Percentiles rank a stretch among this genome's conserved stretches.
Conservation (phyloP, 2,797 vertebrate species). For the Vireo griseus region DNA sequence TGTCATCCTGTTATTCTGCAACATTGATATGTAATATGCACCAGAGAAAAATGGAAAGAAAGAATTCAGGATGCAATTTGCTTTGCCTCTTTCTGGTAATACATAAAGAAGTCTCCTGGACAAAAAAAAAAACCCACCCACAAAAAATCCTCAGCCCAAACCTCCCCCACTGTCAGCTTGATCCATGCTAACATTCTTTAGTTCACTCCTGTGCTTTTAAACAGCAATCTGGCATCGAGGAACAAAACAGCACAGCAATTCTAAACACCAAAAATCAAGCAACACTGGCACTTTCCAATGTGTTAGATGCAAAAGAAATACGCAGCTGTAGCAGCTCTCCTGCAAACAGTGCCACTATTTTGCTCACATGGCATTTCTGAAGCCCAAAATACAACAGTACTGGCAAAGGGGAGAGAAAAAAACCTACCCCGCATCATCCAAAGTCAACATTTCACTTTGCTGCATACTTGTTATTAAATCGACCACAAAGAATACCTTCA, state of each 20-base stretch:
- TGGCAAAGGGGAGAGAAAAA: not conserved
- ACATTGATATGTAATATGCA: slow-evolving; percentile 22
- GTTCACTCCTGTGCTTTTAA: not conserved
- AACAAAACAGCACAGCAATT: not conserved
- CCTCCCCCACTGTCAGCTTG: not conserved
- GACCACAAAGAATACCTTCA: slow-evolving; percentile 81
- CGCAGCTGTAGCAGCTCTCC: slow-evolving; percentile 75
- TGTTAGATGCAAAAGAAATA: not conserved
- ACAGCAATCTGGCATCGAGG: not conserved
- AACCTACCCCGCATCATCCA: slow-evolving; percentile 9
- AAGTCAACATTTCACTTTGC: slow-evolving; percentile 64
- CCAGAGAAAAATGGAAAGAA: slow-evolving; percentile 45
- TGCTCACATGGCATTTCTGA: slow-evolving; percentile 49
- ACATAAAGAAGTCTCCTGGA: slow-evolving; percentile 31
- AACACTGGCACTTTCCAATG: not conserved
- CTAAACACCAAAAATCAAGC: not conserved
- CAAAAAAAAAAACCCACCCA: not conserved
- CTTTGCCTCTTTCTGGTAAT: slow-evolving; percentile 33
- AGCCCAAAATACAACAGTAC: slow-evolving; percentile 51
- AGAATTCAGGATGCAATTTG: slow-evolving; percentile 43
- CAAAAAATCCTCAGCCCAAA: not conserved
- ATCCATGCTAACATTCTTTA: not conserved
- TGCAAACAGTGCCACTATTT: slow-evolving; percentile 26
- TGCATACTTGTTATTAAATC: slow-evolving; percentile 43
- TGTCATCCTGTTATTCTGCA: slow-evolving; percentile 31